These are phyloP conservation scores for Dromococcyx pavoninus DNA, from an alignment of 2,797 vertebrate species.

Conservation along the genomic window DNA sequence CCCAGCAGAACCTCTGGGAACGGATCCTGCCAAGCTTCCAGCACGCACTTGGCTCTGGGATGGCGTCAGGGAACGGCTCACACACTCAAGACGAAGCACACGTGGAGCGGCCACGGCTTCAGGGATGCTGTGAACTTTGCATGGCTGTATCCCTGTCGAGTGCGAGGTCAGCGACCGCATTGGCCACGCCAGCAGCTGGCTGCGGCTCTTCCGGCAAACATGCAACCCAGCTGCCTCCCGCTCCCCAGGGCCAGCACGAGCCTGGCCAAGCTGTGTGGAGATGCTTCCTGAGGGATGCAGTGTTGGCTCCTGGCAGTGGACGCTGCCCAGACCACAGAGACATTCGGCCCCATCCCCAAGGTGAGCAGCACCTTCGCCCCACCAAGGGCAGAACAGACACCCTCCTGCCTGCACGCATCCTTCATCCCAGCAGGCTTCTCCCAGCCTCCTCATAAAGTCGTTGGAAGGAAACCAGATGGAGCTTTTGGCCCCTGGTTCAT, in stretches of 20 bases:
- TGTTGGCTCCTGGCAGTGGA: background rate
- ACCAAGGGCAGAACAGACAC: background rate
- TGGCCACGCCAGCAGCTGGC: background rate
- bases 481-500: conserved; percentile 43
- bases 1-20: too few relatives aligned
- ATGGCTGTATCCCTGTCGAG: background rate
- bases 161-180: background rate
- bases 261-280: background rate
- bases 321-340: background rate
- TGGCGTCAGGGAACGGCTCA: rapidly evolving
- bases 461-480: conserved; percentile 66
- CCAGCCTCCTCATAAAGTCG: background rate
- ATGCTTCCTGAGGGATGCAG: background rate
- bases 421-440: background rate
- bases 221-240: background rate
- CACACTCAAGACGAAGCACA: background rate
- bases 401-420: background rate
- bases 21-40: background rate
- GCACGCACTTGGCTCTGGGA: background rate
- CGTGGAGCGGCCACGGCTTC: background rate
- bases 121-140: background rate
- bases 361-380: background rate
- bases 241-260: background rate
- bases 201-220: background rate
- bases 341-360: background rate